Evolutionary conservation across 2,888 invertebrate species (phyloP).

Genomic region (Portevinia maculata): DNA sequence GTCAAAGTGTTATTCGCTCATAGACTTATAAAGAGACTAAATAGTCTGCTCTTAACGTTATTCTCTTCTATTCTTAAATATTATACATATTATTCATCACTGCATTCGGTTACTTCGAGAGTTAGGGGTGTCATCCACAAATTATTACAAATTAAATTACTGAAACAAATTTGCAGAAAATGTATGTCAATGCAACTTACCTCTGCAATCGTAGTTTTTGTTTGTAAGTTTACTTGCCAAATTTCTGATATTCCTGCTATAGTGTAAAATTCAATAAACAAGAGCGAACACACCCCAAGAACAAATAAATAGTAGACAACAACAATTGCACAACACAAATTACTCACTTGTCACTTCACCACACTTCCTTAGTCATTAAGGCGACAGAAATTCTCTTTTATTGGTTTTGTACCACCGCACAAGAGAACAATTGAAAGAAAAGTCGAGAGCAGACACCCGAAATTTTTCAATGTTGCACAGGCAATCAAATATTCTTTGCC

Average conservation of each 20-base stretch:
- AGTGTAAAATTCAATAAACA: slow-evolving; percentile 72
- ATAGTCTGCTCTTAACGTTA: background rate
- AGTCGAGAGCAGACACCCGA: slow-evolving; percentile 68
- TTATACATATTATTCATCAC: slow-evolving; percentile 9
- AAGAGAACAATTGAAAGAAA: slow-evolving; percentile 42
- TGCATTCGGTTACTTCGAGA: slow-evolving; percentile 10
- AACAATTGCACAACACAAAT: slow-evolving; percentile 55
- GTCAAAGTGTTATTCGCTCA: no score
- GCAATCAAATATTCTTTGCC: slow-evolving; percentile 58
- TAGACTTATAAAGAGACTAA: slow-evolving; percentile 29
- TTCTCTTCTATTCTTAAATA: slow-evolving; percentile 21
- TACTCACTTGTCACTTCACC: slow-evolving; percentile 48
- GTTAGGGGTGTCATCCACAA: slow-evolving; percentile 3
- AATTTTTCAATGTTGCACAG: slow-evolving; percentile 72
- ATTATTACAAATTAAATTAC: background rate
- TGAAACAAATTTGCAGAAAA: background rate
- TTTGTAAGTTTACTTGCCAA: slow-evolving; percentile 6
- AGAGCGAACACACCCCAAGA: slow-evolving; percentile 71
- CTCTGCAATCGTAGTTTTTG: slow-evolving; percentile 7
- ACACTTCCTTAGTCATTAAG: slow-evolving; percentile 17
- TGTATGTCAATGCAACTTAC: slow-evolving; percentile 24
- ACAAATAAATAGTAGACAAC: slow-evolving; percentile 58
- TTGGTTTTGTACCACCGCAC: slow-evolving; percentile 28
- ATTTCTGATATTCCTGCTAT: no score
- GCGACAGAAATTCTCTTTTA: slow-evolving; percentile 39